Conservation (phyloP, 2,797 vertebrate species). For the Poecilia wingei region DNA sequence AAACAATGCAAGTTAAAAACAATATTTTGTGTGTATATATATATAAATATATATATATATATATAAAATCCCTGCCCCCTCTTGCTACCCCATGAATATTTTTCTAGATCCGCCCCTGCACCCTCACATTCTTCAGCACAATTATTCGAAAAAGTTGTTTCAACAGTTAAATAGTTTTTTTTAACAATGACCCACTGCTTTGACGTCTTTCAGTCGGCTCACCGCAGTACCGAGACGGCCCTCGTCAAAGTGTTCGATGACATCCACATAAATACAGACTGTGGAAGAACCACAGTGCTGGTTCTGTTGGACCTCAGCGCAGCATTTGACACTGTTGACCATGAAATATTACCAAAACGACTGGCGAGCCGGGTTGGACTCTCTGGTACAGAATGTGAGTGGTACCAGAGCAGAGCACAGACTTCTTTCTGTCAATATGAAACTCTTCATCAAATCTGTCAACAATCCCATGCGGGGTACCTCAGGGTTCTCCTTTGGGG, state of each 20-base stretch:
- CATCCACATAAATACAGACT: neutral
- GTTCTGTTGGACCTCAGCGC: neutral
- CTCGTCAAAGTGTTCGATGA: neutral
- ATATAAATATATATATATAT: no score
- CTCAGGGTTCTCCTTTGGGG: neutral
- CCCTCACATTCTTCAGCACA: neutral
- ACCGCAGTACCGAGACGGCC: neutral
- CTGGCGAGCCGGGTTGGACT: neutral
- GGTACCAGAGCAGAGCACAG: neutral
- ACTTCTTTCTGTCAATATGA: neutral
- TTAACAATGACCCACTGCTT: neutral
- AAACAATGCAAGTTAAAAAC: no score
- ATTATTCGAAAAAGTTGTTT: neutral
- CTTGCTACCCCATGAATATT: no score
- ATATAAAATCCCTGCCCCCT: no score
- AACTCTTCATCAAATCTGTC: neutral
- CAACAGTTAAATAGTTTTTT: neutral
- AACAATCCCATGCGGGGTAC: neutral
- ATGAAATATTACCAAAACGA: neutral
- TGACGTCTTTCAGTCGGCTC: neutral
- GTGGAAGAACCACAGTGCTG: neutral
- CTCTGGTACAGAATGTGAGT: neutral
- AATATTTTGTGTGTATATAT: no score
- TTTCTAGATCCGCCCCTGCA: no score
- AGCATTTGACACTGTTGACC: neutral